Evolutionary conservation across 2,797 vertebrate species (phyloP).

Genomic region (Urosaurus nigricauda): DNA sequence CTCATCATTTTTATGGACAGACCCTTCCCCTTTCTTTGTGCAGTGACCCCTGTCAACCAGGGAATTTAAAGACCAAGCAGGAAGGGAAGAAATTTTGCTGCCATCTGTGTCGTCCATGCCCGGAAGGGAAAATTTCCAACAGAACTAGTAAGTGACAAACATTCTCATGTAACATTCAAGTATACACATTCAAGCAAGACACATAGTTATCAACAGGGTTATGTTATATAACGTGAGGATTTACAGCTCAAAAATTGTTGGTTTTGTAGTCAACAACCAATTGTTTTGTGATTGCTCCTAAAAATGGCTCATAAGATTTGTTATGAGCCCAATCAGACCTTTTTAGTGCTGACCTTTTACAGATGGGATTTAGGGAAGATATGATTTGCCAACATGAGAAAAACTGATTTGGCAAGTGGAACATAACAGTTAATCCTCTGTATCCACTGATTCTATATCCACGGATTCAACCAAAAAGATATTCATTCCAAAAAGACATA

Average conservation of each 20-base stretch:
- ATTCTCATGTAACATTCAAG: neutral
- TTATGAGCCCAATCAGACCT: no score
- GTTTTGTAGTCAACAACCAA: no score
- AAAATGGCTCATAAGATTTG: no score
- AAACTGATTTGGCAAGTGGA: no score
- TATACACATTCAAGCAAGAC: neutral
- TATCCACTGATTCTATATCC: no score
- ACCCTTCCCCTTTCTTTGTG: neutral
- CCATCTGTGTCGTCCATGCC: neutral
- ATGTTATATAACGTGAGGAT: neutral
- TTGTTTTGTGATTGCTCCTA: no score
- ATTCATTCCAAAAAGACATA: no score
- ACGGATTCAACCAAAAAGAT: no score
- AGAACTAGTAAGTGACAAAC: neutral
- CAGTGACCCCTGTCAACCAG: neutral
- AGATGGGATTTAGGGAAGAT: no score
- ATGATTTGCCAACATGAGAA: no score
- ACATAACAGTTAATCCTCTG: no score
- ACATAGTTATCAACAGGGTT: neutral
- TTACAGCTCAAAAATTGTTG: neutral
- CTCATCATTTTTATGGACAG: neutral
- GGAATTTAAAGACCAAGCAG: neutral
- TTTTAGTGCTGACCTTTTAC: neutral
- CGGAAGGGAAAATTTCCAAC: constrained; percentile 26
- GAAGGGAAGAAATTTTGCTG: constrained; percentile 23